Conservation (phyloP, 2,888 invertebrate species). For the Argyra leucocephala region DNA sequence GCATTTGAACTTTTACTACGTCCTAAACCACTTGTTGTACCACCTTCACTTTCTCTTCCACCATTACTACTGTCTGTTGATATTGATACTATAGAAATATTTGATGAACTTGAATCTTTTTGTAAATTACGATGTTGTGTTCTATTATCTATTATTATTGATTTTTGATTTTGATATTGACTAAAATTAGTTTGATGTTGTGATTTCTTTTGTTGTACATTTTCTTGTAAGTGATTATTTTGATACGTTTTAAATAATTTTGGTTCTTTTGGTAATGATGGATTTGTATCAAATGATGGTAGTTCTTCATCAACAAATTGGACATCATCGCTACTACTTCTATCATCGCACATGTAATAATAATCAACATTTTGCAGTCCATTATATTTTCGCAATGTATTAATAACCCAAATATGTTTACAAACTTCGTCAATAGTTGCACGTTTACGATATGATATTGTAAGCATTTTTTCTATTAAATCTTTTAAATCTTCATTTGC, state of each 20-base stretch:
- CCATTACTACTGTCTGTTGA: constrained; percentile 17
- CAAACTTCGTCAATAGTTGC: constrained; percentile 14
- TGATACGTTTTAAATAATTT: neutral
- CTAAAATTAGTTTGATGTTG: neutral
- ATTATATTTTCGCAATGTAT: neutral
- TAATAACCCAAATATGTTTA: constrained; percentile 10
- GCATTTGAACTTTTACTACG: constrained; percentile 33
- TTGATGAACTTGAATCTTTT: neutral
- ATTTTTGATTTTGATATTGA: neutral
- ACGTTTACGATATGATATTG: constrained; percentile 12
- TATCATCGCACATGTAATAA: neutral
- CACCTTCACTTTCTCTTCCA: constrained; percentile 29
- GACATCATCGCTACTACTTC: neutral
- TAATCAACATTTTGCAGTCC: neutral
- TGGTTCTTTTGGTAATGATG: neutral
- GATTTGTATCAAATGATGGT: neutral
- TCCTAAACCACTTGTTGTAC: constrained; percentile 31
- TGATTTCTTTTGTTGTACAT: neutral
- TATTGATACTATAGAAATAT: constrained; percentile 6
- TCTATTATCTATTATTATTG: neutral
- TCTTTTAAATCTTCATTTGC: constrained; percentile 13
- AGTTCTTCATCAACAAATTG: neutral
- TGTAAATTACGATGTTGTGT: neutral
- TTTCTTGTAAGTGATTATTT: neutral
- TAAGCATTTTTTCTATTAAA: constrained; percentile 13